Base-by-base conservation (phyloP, 2,113 vertebrate genomes). In the Eurystomus gularis region DNA sequence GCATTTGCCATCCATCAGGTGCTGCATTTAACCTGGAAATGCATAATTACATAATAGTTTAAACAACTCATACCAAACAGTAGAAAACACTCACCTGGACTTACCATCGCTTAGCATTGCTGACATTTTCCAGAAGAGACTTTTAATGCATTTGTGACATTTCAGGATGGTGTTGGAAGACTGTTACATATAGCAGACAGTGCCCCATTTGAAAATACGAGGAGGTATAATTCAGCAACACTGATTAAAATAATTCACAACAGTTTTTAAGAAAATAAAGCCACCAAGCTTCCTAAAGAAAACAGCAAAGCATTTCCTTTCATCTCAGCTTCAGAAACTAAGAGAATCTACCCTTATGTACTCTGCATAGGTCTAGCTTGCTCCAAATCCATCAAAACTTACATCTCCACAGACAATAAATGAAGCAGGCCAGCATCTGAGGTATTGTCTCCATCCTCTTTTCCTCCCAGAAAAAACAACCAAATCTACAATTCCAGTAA, bases 21-120 rank as follows among this genome's bases (percentile, higher is more conserved):
- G 93, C 97, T 94, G 87, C 95, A 42, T 92, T 88, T 94, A 88
- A 90, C 93, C 98, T 98, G 86, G 46, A 98, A 97, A 97, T 17
- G 75, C 24, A 96, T 6, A 89, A 93, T 70, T 64, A 87, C 28
- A 51, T 20, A 70, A 83, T 7, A 88, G 54, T 80, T 96, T 73
- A 72, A 69, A 39, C 35, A 76, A 81, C 26, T 91, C 54, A 28
- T 28, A 44, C 20, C 17, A 12, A 86, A 33, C 55, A n/a, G 33
- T 2, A 68, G 26, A 4, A 69, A 83, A 66, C 70, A 35, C 14
- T 71, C 55, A 60, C 26, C 40, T 29, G 33, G 31, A 25, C 64
- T 80, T 70, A 86, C 7, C 31, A 55, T 46, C 5, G 28, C 15
- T 6, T 48, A 35, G 37, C 16, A 81, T 51, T 68, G 23, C 51